A percentile compares a stretch with the other conserved stretches of the same genome.
phyloP scores from a whole-genome alignment of 2,888 invertebrate genomes.

The Saturnia japonica region DNA sequence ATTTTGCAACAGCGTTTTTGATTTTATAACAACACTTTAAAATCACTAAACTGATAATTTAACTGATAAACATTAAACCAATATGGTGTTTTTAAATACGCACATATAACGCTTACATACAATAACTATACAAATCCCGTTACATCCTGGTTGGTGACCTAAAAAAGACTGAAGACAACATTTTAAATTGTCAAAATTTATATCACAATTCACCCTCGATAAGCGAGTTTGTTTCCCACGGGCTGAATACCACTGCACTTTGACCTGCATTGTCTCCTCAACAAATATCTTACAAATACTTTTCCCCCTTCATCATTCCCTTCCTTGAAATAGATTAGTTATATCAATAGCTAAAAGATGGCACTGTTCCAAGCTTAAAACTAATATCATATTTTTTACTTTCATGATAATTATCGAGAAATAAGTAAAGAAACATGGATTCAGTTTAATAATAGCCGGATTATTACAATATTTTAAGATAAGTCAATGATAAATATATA shows the following conservation, averaged over 20 bases:
- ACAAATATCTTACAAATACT: constrained; percentile 67
- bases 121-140: constrained; percentile 33
- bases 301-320: constrained; percentile 54
- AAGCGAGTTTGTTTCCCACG: constrained; percentile 60
- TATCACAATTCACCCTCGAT: constrained; percentile 64
- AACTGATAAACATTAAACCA: not conserved
- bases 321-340: constrained; percentile 46
- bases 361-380: constrained; percentile 34
- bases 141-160: constrained; percentile 69
- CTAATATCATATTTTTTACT: not conserved
- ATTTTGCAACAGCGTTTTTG: not conserved
- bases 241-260: constrained; percentile 51
- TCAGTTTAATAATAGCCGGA: not conserved
- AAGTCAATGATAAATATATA: not conserved
- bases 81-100: too few relatives aligned
- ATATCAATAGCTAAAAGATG: constrained; percentile 52
- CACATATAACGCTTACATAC: not conserved
- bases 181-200: constrained; percentile 59
- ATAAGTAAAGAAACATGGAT: not conserved
- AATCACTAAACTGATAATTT: not conserved
- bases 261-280: constrained; percentile 71
- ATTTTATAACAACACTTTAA: not conserved
- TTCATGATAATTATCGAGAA: not conserved
- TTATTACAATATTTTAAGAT: not conserved
- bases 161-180: constrained; percentile 64